Evolutionary conservation across 2,797 vertebrate species (phyloP).

Genomic region (Cirrhinus molitorella): DNA sequence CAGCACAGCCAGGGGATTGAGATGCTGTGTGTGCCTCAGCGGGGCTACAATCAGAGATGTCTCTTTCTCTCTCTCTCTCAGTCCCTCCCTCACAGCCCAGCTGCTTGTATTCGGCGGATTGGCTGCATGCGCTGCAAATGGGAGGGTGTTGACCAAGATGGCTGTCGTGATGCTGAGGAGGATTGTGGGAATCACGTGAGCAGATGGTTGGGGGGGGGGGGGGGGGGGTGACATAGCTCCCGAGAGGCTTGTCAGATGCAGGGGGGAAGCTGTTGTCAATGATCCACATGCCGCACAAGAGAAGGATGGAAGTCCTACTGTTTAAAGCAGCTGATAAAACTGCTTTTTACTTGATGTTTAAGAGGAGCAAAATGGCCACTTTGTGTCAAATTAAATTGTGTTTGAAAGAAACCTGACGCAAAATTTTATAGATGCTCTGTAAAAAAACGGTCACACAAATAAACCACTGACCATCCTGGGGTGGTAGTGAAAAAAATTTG

Average conservation of each 20-base stretch:
- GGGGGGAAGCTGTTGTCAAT: conserved; percentile 12
- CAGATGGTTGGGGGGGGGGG: conserved; percentile 81
- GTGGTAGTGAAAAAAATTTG: neutral
- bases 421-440: neutral
- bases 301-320: conserved; percentile 28
- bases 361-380: neutral
- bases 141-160: conserved; percentile 99
- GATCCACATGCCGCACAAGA: conserved; percentile 39
- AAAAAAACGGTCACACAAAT: neutral
- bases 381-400: neutral
- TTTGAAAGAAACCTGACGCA: neutral
- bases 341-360: conserved; percentile 2
- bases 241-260: conserved; percentile 77
- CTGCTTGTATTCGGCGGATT: conserved; percentile 76
- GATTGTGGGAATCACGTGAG: conserved; percentile 89
- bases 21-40: conserved; percentile 64
- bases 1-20: conserved; percentile 67
- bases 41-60: conserved; percentile 55
- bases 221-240: conserved; percentile 79
- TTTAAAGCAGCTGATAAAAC: conserved; percentile 6
- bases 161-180: conserved; percentile 86
- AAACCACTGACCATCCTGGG: neutral
- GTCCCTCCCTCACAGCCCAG: conserved; percentile 59
- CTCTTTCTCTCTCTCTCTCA: conserved; percentile 53
- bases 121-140: conserved; percentile 85